Percentiles rank a stretch among this genome's conserved stretches.
These are phyloP conservation scores for Siderastrea siderea DNA, from an alignment of 92 coral and sea anemone species.

Conservation along the genomic window DNA sequence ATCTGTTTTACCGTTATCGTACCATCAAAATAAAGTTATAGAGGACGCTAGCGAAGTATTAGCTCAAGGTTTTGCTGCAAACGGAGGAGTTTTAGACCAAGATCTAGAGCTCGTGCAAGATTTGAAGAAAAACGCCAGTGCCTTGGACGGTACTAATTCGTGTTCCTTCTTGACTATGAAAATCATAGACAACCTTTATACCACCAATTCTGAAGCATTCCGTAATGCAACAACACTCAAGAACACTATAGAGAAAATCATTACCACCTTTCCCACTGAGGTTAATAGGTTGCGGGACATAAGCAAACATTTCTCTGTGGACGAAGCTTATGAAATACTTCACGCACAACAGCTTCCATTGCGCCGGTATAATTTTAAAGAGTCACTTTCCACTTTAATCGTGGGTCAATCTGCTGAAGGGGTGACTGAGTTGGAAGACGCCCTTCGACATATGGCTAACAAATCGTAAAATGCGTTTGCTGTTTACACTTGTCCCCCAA, in stretches of 20 bases:
- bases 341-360: slow-evolving; percentile 2
- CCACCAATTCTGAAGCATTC: background rate
- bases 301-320: slow-evolving; percentile 15
- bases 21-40: slow-evolving; percentile 10
- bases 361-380: background rate
- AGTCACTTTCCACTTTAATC: background rate
- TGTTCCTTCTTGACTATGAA: slow-evolving; percentile 39
- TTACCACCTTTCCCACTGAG: background rate
- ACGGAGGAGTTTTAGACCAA: background rate
- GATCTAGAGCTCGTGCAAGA: slow-evolving; percentile 2
- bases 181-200: slow-evolving; percentile 19
- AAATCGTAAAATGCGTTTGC: slow-evolving; percentile 20
- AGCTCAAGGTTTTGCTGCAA: background rate
- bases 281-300: slow-evolving; percentile 21
- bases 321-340: slow-evolving; percentile 26
- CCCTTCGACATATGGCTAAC: background rate
- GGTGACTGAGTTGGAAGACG: background rate
- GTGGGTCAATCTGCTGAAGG: slow-evolving; percentile 1
- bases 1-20: background rate
- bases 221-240: background rate
- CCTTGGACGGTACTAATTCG: slow-evolving; percentile 53
- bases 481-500: slow-evolving; percentile 37
- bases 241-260: background rate
- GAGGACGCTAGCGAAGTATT: slow-evolving; percentile 21
- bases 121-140: slow-evolving; percentile 8